A percentile compares a stretch with the other conserved stretches of the same genome.
Conservation (phyloP, 2,113 vertebrate species). For the Nanorana parkeri region DNA sequence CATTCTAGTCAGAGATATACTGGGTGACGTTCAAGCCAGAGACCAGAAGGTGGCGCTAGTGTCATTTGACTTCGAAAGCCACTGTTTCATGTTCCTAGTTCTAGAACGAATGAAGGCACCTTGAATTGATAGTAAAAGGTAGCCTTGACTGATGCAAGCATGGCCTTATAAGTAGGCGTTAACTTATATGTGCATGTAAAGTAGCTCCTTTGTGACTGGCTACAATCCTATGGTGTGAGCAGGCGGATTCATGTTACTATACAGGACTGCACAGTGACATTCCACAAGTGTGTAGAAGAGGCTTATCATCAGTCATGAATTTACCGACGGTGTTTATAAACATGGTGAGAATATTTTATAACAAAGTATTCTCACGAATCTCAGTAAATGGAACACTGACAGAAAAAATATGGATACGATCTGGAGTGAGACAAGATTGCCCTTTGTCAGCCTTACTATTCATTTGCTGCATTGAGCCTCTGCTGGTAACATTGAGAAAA, state of each 20-base stretch:
- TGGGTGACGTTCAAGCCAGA: not conserved
- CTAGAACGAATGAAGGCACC: not conserved
- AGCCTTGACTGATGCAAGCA: too few relatives aligned
- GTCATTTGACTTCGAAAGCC: not conserved
- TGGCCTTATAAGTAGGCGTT: too few relatives aligned
- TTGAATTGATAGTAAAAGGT: too few relatives aligned
- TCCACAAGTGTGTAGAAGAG: too few relatives aligned
- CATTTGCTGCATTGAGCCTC: not conserved
- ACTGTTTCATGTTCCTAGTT: not conserved
- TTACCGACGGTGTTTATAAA: not conserved
- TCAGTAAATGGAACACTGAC: not conserved
- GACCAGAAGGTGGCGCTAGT: not conserved
- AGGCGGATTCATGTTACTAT: too few relatives aligned
- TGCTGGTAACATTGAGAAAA: not conserved
- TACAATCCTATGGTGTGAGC: too few relatives aligned
- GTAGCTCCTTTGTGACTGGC: too few relatives aligned
- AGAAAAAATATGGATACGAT: not conserved
- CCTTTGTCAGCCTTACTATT: not conserved
- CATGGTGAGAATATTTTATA: not conserved
- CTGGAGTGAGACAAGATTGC: not conserved
- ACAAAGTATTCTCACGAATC: not conserved
- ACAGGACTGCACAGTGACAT: too few relatives aligned
- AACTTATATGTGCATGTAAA: too few relatives aligned
- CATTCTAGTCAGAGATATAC: not conserved
- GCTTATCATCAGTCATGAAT: too few relatives aligned